A percentile compares a stretch with the other conserved stretches of the same genome.
Conservation (phyloP, 2,113 vertebrate genomes). For the Numida meleagris region DNA sequence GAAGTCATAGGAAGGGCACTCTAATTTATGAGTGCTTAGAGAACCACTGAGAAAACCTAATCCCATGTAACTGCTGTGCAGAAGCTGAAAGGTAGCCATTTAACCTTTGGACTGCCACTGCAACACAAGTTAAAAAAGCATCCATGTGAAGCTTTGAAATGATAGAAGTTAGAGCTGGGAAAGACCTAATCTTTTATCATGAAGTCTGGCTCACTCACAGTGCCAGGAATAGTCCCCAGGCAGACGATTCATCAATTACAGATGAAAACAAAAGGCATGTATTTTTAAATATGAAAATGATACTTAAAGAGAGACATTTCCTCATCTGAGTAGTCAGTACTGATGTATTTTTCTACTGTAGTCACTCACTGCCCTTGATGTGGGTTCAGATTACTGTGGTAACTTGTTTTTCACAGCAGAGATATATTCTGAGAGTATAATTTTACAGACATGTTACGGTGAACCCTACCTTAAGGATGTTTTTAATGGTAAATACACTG, state of each 20-base stretch:
- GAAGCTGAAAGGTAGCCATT: constrained; percentile 14
- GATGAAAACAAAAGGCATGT: not conserved
- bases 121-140: not conserved
- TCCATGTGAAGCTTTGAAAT: not conserved
- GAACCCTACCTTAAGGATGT: not conserved
- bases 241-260: not conserved
- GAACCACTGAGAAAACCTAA: constrained; percentile 8
- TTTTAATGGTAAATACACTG: not conserved
- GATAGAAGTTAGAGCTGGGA: not conserved
- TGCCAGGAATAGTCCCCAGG: not conserved
- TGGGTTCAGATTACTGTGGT: not conserved
- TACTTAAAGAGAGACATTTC: not conserved
- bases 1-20: constrained; percentile 6
- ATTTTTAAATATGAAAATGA: not conserved
- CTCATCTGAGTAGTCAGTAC: not conserved
- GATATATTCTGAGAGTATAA: not conserved
- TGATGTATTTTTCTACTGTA: not conserved
- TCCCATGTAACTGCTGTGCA: not conserved
- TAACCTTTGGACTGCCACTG: constrained; percentile 39
- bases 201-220: not conserved
- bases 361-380: not conserved
- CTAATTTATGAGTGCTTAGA: not conserved
- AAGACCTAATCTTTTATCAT: not conserved
- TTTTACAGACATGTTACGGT: not conserved
- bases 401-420: not conserved